phyloP scores from a whole-genome alignment of 2,888 invertebrate genomes.

The Myathropa florea region DNA sequence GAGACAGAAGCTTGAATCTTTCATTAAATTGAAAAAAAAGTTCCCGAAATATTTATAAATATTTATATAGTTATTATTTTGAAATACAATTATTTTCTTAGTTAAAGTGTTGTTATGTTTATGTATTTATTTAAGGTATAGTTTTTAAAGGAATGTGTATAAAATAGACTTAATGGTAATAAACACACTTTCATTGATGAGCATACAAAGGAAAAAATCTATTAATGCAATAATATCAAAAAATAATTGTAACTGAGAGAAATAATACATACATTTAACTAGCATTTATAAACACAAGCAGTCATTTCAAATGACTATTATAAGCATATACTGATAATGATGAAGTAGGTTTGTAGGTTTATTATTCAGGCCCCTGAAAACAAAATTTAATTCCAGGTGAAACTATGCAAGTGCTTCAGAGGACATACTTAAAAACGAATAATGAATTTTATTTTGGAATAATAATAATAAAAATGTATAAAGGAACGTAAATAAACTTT shows the following conservation, averaged over 20 bases:
- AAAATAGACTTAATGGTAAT: constrained; percentile 43
- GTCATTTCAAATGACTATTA: neutral
- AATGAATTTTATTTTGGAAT: neutral
- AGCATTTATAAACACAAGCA: neutral
- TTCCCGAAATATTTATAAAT: constrained; percentile 31
- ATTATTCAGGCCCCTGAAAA: constrained; percentile 52
- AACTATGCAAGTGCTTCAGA: neutral
- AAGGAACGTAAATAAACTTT: constrained; percentile 29
- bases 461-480: neutral
- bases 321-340: neutral
- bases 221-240: neutral
- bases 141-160: constrained; percentile 38
- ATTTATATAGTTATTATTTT: constrained; percentile 13
- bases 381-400: constrained; percentile 3
- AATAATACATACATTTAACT: neutral
- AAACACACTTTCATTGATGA: constrained; percentile 24
- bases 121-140: constrained; percentile 39
- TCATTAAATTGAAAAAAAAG: constrained; percentile 38
- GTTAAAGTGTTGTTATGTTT: constrained; percentile 32
- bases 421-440: neutral
- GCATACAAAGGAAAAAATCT: neutral
- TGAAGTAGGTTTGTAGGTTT: constrained; percentile 54
- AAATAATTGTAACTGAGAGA: neutral
- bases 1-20: constrained; percentile 79
- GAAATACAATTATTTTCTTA: constrained; percentile 5